Evolutionary conservation across 2,888 invertebrate species (phyloP).

Genomic region (Neocrepidodera transversa): DNA sequence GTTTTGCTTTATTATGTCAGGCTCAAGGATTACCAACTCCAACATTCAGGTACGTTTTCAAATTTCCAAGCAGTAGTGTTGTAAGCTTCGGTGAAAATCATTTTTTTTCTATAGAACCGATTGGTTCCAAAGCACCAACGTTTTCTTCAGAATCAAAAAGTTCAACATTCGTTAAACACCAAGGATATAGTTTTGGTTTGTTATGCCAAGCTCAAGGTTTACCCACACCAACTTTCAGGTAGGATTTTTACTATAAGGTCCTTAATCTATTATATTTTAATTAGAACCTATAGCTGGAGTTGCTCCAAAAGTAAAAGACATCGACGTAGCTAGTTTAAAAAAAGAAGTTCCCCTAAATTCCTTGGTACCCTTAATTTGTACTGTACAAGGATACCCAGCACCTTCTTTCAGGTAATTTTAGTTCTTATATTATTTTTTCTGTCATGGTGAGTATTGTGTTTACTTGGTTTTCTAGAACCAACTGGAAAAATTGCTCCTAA

Average conservation of each 20-base stretch:
- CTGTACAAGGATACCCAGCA: constrained; percentile 66
- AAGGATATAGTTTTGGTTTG: constrained; percentile 58
- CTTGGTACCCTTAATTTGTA: constrained; percentile 60
- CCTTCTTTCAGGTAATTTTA: constrained; percentile 69
- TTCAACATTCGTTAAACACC: constrained; percentile 60
- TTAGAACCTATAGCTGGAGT: constrained; percentile 62
- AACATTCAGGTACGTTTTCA: constrained; percentile 67
- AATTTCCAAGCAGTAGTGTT: neutral
- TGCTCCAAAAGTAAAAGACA: constrained; percentile 60
- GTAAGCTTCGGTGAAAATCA: neutral
- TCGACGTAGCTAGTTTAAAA: constrained; percentile 60
- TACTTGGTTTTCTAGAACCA: constrained; percentile 62
- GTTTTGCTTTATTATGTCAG: constrained; percentile 65
- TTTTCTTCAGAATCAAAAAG: constrained; percentile 61
- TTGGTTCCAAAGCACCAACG: constrained; percentile 65
- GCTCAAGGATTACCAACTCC: constrained; percentile 77
- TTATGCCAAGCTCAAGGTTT: constrained; percentile 67
- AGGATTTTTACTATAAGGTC: constrained; percentile 40
- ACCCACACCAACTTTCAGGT: constrained; percentile 71
- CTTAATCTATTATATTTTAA: neutral
- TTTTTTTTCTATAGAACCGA: constrained; percentile 60
- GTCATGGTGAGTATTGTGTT: neutral
- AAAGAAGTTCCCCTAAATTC: constrained; percentile 52
- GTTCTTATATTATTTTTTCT: too few species aligned
- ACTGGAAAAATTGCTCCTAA: constrained; percentile 70